These are phyloP conservation scores for Lasioglossum pauxillum DNA, from an alignment of 2,888 invertebrate genomes.

Conservation along the genomic window DNA sequence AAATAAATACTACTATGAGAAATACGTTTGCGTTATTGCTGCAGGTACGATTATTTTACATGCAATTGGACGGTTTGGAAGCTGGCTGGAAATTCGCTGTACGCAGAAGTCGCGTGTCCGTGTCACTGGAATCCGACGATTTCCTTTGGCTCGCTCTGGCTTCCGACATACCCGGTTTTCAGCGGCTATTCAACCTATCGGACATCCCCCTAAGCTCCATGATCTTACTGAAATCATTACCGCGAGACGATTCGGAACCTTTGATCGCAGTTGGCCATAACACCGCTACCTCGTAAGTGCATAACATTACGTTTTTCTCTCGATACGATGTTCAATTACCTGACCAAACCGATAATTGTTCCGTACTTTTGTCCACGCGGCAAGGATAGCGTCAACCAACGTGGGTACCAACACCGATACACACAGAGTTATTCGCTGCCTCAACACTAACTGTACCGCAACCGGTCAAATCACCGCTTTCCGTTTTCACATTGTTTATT, in stretches of 20 bases:
- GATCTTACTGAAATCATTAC: conserved; percentile 77
- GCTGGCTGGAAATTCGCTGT: conserved; percentile 91
- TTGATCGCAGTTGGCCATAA: conserved; percentile 92
- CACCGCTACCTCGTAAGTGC: conserved; percentile 89
- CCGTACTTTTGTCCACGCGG: conserved; percentile 40
- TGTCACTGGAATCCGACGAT: conserved; percentile 87
- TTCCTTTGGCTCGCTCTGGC: conserved; percentile 91
- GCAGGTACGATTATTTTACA: conserved; percentile 90
- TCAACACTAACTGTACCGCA: too few species aligned
- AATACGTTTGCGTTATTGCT: conserved; percentile 29
- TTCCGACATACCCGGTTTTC: conserved; percentile 91
- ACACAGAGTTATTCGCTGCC: not conserved
- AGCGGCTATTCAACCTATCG: conserved; percentile 79
- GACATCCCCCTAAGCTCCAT: conserved; percentile 80
- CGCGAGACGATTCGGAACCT: conserved; percentile 73
- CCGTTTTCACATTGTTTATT: too few species aligned
- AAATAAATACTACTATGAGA: too few species aligned
- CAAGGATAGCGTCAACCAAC: conserved; percentile 44
- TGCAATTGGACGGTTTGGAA: conserved; percentile 91
- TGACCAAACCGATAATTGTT: conserved; percentile 7
- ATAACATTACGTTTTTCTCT: not conserved
- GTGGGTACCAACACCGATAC: conserved; percentile 40
- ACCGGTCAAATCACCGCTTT: too few species aligned
- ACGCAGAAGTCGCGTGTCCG: conserved; percentile 87
- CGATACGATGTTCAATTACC: not conserved